Percentiles rank a stretch among this genome's conserved stretches.
phyloP scores from a whole-genome alignment of 2,888 invertebrate genomes.

The Lumbricus terrestris region DNA sequence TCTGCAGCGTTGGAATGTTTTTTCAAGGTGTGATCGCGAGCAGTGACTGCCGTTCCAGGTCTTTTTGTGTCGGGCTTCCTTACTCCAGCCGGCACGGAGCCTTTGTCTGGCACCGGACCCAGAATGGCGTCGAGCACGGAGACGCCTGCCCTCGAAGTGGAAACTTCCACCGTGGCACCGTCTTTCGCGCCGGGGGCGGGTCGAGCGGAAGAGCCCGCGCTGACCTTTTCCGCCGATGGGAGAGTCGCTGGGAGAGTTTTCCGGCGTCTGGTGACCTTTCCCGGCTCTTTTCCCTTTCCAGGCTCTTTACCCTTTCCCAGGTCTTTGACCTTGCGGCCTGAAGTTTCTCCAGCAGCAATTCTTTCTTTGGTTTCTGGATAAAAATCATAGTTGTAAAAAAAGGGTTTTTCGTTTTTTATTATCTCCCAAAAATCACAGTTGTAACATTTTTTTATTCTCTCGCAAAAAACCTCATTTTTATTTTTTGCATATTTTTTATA shows the following conservation, averaged over 20 bases:
- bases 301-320: too few species aligned
- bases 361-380: background rate
- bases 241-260: background rate
- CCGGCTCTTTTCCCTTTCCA: too few species aligned
- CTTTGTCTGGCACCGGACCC: background rate
- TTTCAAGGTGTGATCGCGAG: background rate
- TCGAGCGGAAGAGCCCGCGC: background rate
- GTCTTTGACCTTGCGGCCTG: background rate
- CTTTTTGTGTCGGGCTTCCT: background rate
- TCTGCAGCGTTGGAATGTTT: background rate
- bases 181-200: background rate
- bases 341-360: background rate
- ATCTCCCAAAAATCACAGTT: too few species aligned
- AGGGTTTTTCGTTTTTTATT: too few species aligned
- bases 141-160: too few species aligned
- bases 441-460: too few species aligned
- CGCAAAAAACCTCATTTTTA: too few species aligned
- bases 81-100: background rate
- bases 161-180: background rate
- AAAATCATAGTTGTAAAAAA: too few species aligned
- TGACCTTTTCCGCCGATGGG: background rate
- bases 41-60: background rate
- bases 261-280: background rate
- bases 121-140: background rate
- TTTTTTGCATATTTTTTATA: too few species aligned